A percentile compares a stretch with the other conserved stretches of the same genome.
Evolutionary conservation across 2,888 invertebrate genomes (phyloP).

Genomic region (Alloplasta piceator): DNA sequence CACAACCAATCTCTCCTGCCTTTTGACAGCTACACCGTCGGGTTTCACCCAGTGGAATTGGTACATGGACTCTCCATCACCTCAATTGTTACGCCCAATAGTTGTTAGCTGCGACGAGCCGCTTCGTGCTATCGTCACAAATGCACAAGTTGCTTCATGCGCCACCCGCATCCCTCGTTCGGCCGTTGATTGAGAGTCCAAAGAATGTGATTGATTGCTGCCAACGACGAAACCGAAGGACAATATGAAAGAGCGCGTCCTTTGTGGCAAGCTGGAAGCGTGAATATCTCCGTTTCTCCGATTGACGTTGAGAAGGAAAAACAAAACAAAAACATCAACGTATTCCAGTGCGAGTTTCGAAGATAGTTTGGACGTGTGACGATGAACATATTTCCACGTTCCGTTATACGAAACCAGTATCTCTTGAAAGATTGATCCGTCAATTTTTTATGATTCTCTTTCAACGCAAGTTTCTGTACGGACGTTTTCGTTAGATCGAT

Average conservation of each 20-base stretch:
- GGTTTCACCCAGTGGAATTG: conserved; percentile 30
- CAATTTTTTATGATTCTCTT: conserved; percentile 29
- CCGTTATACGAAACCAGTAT: conserved; percentile 31
- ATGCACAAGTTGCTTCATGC: conserved; percentile 9
- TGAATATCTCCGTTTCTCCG: conserved; percentile 46
- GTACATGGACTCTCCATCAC: conserved; percentile 30
- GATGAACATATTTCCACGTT: conserved; percentile 34
- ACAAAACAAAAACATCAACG: not conserved
- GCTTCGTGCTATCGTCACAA: not conserved
- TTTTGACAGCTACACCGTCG: not conserved
- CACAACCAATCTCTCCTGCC: conserved; percentile 13
- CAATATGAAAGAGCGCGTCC: conserved; percentile 42
- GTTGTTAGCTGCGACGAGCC: conserved; percentile 24
- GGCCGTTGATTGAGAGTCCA: conserved; percentile 56
- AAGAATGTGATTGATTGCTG: conserved; percentile 63
- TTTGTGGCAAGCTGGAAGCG: conserved; percentile 26
- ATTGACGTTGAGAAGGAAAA: conserved; percentile 32
- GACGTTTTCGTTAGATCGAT: not conserved
- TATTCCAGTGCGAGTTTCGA: conserved; percentile 18
- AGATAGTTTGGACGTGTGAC: conserved; percentile 25
- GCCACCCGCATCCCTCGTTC: conserved; percentile 37
- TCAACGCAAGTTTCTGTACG: not conserved
- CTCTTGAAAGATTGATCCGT: conserved; percentile 32
- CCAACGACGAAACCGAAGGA: conserved; percentile 48
- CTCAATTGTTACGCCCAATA: conserved; percentile 54